Evolutionary conservation across 2,113 vertebrate genomes (phyloP), one percentile per base, ranked within the genome.

Genomic region (Poeciliopsis turrubarensis): DNA sequence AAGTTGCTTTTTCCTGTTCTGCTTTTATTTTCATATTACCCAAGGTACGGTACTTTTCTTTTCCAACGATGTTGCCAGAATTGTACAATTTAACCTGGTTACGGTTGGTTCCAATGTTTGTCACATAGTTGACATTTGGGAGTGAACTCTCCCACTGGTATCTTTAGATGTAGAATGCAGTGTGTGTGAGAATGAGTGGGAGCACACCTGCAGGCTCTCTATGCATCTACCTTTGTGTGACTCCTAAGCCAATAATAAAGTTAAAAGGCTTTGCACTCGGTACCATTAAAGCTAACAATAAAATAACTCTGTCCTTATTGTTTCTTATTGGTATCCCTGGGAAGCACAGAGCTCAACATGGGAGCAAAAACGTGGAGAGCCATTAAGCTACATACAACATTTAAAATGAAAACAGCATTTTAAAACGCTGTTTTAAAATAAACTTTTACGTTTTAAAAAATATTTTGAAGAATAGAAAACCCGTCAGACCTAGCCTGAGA

Each of bases 101-200:
- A 69, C 80, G 80, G 67, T 79, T 76, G 66, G 80, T 85, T 93
- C 83, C 84, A 79, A 91, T 92, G 91, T 92, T 90, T 68, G 89
- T 91, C 92, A 95, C 91, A 90, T 94, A 89, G 83, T 70, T 95
- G 93, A 91, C 93, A 94, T 95, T 95, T 95, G 88, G 85, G 90
- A 72, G 70, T 65, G 27, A 82, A 86, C 89, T 89, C 88, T 89
- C 92, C 86, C 86, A 81, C 93, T 87, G 91, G 88, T 87, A 90
- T 85, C 84, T 87, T 91, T 84, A 87, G 89, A 87, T 88, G 80
- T 89, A 71, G 79, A 78, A 72, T 83, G 85, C 73, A 88, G 85
- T 81, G 67, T 85, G 85, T 83, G 72, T 68, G 60, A 5, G 70
- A 39, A 14, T 12, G 61, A 27, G 69, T 51, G 60, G 32, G 69